Evolutionary conservation across 92 coral and sea anemone genomes (phyloP).

Genomic region (Plumapathes pennacea): DNA sequence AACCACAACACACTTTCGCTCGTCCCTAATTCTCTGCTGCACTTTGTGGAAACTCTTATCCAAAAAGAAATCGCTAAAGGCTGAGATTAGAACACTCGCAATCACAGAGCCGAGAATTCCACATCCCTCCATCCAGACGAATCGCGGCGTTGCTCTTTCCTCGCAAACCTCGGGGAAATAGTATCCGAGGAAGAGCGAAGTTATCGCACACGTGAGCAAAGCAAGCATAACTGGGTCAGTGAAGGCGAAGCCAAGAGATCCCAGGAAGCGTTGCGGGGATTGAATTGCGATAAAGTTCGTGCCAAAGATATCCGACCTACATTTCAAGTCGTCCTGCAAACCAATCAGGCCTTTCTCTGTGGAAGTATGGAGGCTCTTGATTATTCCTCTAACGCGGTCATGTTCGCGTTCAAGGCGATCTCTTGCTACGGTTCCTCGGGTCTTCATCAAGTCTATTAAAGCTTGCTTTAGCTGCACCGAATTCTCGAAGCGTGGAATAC

Average conservation of each 20-base stretch:
- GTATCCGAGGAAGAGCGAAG: constrained; percentile 56
- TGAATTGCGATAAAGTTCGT: constrained; percentile 27
- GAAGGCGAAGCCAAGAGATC: constrained; percentile 51
- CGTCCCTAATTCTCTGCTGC: constrained; percentile 50
- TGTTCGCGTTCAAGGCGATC: constrained; percentile 43
- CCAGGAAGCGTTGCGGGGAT: constrained; percentile 42
- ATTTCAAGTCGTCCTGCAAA: constrained; percentile 49
- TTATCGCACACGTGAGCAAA: constrained; percentile 53
- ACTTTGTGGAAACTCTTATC: constrained; percentile 46
- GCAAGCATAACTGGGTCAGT: constrained; percentile 56
- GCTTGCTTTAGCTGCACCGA: constrained; percentile 5
- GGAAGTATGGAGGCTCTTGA: constrained; percentile 64
- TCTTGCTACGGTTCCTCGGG: constrained; percentile 30
- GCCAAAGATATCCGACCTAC: constrained; percentile 52
- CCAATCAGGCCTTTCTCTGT: constrained; percentile 71
- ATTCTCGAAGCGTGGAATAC: constrained; percentile 33
- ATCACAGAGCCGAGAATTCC: constrained; percentile 73
- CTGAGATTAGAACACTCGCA: constrained; percentile 57
- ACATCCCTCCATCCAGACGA: constrained; percentile 83
- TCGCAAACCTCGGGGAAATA: constrained; percentile 66
- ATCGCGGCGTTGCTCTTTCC: constrained; percentile 52
- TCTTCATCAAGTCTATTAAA: constrained; percentile 45
- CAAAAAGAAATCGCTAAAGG: constrained; percentile 69
- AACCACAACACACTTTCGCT: constrained; percentile 59
- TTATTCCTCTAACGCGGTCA: constrained; percentile 63